Base-by-base conservation (phyloP, 2,888 invertebrate species). In the Dyspetes luteomarginatus region DNA sequence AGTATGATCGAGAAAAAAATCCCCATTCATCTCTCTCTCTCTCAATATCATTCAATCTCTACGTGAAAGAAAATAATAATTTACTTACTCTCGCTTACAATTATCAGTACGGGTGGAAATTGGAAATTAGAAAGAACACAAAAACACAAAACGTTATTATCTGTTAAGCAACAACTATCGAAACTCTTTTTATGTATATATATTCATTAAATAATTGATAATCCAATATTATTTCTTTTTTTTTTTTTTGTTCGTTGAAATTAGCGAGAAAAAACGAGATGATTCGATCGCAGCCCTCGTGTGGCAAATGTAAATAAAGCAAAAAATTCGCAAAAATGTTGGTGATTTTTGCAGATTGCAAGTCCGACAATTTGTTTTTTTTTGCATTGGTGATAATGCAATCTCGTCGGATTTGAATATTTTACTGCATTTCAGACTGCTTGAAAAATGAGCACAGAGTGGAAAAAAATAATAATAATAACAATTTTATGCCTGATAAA, bases 141-240 rank as follows among this genome's bases (percentile, higher is more conserved):
- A n/a, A n/a, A 76, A 62, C 9, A 56, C 4, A 43, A 52, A 74
- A 60, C 67, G 45, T 81, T 72, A 67, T 81, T 80, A 80, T 45
- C 36, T 52, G 56, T 80, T 71, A 60, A 76, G 30, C 45, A 62
- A 76, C 58, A 77, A 68, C 9, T 60, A 72, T 67, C 81, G 77
- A 77, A 68, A 76, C 62, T 50, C 58, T 64, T 79, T n/a, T n/a
- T 79, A 65, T 75, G 77, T 81, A 77, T 52, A 81, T 77, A 80
- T 72, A 77, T 81, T 72, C 28, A 72, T 62, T 73, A 77, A 72
- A 81, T 68, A 77, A 77, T 68, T 55, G 67, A 77, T 72, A 62
- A 67, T 77, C 78, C 60, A 72, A 26, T 52, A 22, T 68, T 22
- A 43, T 30, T 65, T 12, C 9, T 41, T 62, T 12, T 12, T 43